Base-by-base conservation (phyloP, 1,140 invertebrate species). In the Aphaenogaster rudis region DNA sequence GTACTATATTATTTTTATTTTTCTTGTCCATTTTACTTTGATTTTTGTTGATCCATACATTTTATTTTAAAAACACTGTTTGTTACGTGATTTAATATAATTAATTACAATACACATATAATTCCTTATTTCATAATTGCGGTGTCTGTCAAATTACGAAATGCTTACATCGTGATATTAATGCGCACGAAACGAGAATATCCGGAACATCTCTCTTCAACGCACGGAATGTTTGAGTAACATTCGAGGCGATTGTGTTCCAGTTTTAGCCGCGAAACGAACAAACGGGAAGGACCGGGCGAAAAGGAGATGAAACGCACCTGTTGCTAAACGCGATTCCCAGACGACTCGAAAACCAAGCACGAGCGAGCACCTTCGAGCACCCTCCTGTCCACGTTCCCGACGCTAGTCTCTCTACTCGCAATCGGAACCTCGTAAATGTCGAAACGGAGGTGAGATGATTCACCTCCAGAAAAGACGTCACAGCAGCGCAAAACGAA, bases 261-360 rank as follows among this genome's bases (percentile, higher is more conserved):
- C 69, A 63, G 42, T 84, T 84, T 76, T 48, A 74, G 28, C 80
- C 9, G 54, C 54, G 54, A 74, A 74, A 59, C 21, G 80, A 59
- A 74, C 80, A 72, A 82, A 48, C 54, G 63, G 54, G 48, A 61
- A 76, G 57, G 11, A 84, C 69, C 69, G 33, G 28, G 36, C 39
- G 76, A 45, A 79, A 63, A 42, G 76, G 36, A 78, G 84, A 86
- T 64, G 85, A 66, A 61, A 80, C 52, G 77, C 85, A 86, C 85
- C 85, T 86, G 85, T 86, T 86, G 85, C 85, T 86, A 86, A 71
- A 86, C 77, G 63, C 76, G 52, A 50, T 48, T 78, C 36, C 45
- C 52, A 63, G 72, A 77, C 72, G 28, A 64, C 57, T 76, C n/a
- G 74, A 66, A 77, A 86, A 66, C 72, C 36, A 86, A 39, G 33